phyloP scores from a whole-genome alignment of 2,113 vertebrate genomes.

The Cyrtonyx montezumae region DNA sequence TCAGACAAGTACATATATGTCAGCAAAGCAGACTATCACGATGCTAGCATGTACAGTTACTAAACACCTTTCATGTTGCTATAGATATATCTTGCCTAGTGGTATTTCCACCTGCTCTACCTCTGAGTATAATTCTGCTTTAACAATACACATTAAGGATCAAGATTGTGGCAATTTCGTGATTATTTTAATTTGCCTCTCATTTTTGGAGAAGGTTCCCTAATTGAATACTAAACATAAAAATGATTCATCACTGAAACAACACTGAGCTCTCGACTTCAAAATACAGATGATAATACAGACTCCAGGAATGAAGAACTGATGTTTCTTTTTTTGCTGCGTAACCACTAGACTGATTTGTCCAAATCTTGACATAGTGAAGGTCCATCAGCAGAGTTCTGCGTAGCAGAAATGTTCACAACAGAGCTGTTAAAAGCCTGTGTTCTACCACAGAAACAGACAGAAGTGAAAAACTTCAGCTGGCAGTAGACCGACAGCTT shows the following conservation, averaged over 20 bases:
- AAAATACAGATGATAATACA: slow-evolving; percentile 6
- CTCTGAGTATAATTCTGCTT: not conserved
- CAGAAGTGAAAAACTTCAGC: not conserved
- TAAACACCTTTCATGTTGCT: not conserved
- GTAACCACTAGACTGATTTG: not conserved
- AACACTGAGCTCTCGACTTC: slow-evolving; percentile 3
- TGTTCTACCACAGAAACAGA: not conserved
- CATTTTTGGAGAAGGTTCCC: slow-evolving; percentile 2
- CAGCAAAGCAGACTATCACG: not conserved
- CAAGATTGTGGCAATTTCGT: not conserved
- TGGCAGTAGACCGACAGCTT: not conserved
- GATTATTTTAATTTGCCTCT: slow-evolving; percentile 40
- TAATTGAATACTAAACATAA: slow-evolving; percentile 13
- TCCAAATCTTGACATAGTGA: not conserved
- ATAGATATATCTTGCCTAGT: not conserved
- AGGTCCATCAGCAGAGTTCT: not conserved
- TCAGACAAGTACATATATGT: not conserved
- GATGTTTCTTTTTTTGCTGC: not conserved
- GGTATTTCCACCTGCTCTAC: not conserved
- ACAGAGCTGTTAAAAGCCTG: not conserved
- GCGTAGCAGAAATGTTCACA: not conserved
- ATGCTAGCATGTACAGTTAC: not conserved
- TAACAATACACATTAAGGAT: not conserved
- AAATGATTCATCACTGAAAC: not conserved
- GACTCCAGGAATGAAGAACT: not conserved